Evolutionary conservation across 2,113 vertebrate species (phyloP), one percentile per base, ranked within the genome.

Genomic region (Platanista minor): DNA sequence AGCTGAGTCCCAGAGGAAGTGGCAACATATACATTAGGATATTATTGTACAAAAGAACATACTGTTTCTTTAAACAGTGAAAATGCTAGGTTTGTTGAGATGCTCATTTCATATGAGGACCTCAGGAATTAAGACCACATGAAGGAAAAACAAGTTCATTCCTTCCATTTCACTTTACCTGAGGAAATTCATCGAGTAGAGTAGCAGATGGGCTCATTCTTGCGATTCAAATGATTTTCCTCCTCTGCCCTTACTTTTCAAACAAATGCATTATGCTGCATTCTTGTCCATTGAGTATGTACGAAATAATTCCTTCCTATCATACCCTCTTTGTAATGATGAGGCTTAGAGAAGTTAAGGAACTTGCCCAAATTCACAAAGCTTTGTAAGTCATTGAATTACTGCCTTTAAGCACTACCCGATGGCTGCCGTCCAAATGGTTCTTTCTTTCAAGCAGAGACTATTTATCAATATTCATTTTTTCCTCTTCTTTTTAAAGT

Each of bases 361-460:
- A 85, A 33, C 25, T 72, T 77, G 20, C 3, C 36, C 17, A 54
- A 90, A 74, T 75, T 74, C 33, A 86, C 54, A 72, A 88, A 96
- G 27, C 23, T 96, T 75, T 80, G 29, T 43, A 75, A 96, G 88
- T 25, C 78, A 23, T 23, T 96, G 15, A 94, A 67, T 85, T 36
- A 87, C 25, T 90, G 39, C 14, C 29, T 95, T 59, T 64, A 61
- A 84, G 31, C 17, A 69, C 14, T 36, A 43, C 13, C 8, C 64
- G 84, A 7, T 12, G 31, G 21, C 54, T 80, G 49, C 29, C 29
- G 57, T 46, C 31, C 81, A 94, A 95, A 61, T 62, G 31, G 17
- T 77, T 61, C 31, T 57, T 88, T 91, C 43, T 95, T 95, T 95
- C 29, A 92, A 80, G 74, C n/a, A 78, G 82, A 90, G 39, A 77